Conservation (phyloP, 2,113 vertebrate genomes). For the Athene noctua region DNA sequence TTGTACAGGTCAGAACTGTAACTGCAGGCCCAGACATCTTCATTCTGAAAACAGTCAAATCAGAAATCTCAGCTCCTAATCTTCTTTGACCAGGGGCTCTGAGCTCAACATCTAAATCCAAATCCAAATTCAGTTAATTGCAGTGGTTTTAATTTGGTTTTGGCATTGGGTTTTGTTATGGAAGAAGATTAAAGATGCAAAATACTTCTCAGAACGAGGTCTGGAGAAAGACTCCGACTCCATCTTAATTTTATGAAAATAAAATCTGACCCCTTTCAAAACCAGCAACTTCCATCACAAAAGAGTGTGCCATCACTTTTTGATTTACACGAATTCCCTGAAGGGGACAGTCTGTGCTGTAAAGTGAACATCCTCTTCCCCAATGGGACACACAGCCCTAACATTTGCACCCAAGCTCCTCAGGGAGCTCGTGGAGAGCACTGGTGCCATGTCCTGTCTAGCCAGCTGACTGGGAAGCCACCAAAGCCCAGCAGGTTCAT, state of each 20-base stretch:
- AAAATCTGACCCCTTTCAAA: neutral
- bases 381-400: rapidly evolving
- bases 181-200: neutral
- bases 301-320: neutral
- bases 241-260: neutral
- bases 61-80: neutral
- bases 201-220: neutral
- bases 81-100: neutral
- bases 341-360: neutral
- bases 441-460: rapidly evolving
- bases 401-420: neutral
- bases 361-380: neutral
- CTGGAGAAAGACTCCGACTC: neutral
- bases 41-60: neutral
- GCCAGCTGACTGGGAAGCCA: neutral
- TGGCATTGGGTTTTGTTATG: neutral
- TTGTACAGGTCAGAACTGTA: neutral
- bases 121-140: neutral
- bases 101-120: neutral
- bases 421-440: neutral
- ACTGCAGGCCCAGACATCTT: neutral
- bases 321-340: neutral
- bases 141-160: neutral
- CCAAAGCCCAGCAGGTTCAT: neutral
- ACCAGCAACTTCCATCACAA: neutral